These are phyloP conservation scores for Tipula helvola DNA, from an alignment of 2,888 invertebrate species.

Conservation along the genomic window DNA sequence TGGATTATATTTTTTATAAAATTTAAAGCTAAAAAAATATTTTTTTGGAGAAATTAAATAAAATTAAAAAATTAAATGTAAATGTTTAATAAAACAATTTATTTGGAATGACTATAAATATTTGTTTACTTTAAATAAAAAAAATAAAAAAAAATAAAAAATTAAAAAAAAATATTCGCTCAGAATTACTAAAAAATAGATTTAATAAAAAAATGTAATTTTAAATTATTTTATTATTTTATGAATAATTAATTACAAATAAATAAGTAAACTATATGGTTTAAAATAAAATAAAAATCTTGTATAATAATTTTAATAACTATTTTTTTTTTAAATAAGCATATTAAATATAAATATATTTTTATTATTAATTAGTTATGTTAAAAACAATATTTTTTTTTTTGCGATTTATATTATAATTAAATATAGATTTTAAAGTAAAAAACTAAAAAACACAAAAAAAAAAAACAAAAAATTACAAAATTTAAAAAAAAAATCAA, in stretches of 20 bases:
- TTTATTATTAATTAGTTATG: background rate
- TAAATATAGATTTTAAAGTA: background rate
- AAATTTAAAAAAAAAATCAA: background rate
- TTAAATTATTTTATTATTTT: background rate
- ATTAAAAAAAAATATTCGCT: background rate
- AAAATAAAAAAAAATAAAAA: background rate
- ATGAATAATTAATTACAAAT: background rate
- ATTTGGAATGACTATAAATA: background rate
- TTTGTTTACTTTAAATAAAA: background rate
- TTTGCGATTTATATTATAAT: slow-evolving; percentile 4
- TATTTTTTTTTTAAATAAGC: background rate
- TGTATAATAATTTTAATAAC: background rate
- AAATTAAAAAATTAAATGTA: background rate
- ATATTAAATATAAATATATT: background rate
- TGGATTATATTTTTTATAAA: background rate
- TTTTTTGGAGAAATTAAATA: background rate
- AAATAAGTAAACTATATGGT: background rate
- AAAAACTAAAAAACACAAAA: background rate
- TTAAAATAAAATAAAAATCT: background rate
- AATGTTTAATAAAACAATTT: background rate
- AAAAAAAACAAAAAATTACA: background rate
- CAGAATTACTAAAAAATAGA: background rate
- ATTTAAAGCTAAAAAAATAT: background rate
- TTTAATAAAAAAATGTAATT: background rate
- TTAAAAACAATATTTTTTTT: background rate